Conservation (phyloP, 2,888 invertebrate species). For the Dryadula phaetusa region DNA sequence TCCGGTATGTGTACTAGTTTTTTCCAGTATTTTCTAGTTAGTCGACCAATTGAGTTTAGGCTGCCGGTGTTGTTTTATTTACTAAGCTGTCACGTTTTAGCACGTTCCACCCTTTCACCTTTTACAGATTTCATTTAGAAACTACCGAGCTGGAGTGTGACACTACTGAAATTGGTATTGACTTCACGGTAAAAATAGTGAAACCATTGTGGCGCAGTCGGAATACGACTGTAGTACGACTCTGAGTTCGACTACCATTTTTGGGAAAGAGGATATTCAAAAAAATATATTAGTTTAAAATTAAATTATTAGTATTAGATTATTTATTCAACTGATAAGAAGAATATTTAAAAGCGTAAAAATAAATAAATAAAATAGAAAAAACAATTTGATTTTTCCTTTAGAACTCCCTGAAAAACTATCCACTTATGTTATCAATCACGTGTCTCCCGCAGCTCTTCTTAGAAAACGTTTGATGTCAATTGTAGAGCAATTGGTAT, state of each 20-base stretch:
- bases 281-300: too few relatives aligned
- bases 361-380: neutral
- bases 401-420: conserved; percentile 7
- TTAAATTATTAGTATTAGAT: too few relatives aligned
- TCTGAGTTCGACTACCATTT: too few relatives aligned
- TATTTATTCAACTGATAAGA: too few relatives aligned
- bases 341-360: neutral
- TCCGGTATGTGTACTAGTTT: conserved; percentile 48
- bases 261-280: too few relatives aligned
- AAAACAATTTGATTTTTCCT: conserved; percentile 3
- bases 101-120: conserved; percentile 24
- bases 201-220: neutral
- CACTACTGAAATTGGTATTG: conserved; percentile 22
- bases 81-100: conserved; percentile 29
- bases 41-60: conserved; percentile 30
- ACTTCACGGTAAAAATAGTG: conserved; percentile 5
- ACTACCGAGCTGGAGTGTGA: conserved; percentile 10
- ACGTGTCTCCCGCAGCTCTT: conserved; percentile 5
- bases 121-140: conserved; percentile 33
- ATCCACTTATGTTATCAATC: conserved; percentile 23
- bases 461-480: conserved; percentile 8
- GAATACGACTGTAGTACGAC: too few relatives aligned
- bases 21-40: conserved; percentile 24
- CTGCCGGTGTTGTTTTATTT: conserved; percentile 33
- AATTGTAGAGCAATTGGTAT: conserved; percentile 8